Conservation (phyloP, 2,797 vertebrate genomes). For the Enteromius argenteus region DNA sequence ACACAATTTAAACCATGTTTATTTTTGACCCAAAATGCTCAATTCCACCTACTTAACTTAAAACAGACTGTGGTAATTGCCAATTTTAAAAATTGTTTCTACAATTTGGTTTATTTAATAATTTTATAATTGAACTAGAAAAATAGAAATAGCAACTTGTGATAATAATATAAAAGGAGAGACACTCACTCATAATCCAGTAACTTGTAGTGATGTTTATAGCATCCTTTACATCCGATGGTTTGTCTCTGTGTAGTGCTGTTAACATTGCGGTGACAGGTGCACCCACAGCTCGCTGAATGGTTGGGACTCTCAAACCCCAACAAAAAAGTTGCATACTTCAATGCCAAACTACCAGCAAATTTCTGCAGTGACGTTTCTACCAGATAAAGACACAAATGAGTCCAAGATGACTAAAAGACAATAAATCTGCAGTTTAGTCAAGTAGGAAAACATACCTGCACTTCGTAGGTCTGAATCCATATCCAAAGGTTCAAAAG, state of each 20-base stretch:
- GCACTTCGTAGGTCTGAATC: slow-evolving; percentile 79
- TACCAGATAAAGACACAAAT: slow-evolving; percentile 59
- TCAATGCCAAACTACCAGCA: slow-evolving; percentile 62
- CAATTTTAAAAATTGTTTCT: background rate
- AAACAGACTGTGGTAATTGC: background rate
- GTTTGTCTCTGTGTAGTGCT: slow-evolving; percentile 6
- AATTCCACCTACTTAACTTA: background rate
- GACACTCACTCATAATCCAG: slow-evolving; percentile 72
- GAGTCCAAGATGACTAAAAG: background rate
- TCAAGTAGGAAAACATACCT: slow-evolving; percentile 69
- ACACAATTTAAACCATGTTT: background rate
- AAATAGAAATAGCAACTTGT: background rate
- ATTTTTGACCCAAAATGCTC: background rate
- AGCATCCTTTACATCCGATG: slow-evolving; percentile 54
- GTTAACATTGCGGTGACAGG: slow-evolving; percentile 53
- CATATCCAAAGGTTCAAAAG: slow-evolving; percentile 78
- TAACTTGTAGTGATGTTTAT: background rate
- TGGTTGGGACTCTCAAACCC: slow-evolving; percentile 49
- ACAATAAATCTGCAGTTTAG: background rate
- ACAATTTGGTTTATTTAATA: background rate
- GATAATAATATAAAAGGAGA: background rate
- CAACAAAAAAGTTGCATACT: slow-evolving; percentile 71
- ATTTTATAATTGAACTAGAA: background rate
- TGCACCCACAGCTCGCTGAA: slow-evolving; percentile 30
- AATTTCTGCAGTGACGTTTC: slow-evolving; percentile 79